phyloP scores from a whole-genome alignment of 2,888 invertebrate species.

The Chymomyza procnemis region DNA sequence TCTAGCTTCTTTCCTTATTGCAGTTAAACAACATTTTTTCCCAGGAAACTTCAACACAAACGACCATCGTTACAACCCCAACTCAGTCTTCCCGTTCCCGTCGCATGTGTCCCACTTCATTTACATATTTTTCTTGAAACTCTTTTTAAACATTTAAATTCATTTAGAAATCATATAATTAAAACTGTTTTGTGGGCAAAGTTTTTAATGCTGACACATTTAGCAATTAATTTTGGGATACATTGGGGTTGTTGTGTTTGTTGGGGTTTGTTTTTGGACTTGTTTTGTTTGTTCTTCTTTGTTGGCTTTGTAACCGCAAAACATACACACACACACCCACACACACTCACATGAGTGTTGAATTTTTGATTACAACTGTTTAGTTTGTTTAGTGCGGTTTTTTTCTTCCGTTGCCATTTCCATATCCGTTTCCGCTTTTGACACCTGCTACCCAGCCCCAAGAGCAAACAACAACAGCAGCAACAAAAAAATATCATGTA shows the following conservation, averaged over 20 bases:
- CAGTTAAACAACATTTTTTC: too few species aligned
- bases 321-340: neutral
- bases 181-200: neutral
- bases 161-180: neutral
- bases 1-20: too few species aligned
- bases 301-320: neutral
- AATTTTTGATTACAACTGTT: neutral
- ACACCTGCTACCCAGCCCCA: neutral
- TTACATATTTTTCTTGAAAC: neutral
- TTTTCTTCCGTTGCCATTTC: neutral
- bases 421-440: neutral
- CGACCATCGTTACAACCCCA: too few species aligned
- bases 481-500: neutral
- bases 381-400: neutral
- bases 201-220: neutral
- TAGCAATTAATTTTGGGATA: neutral
- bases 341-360: too few species aligned
- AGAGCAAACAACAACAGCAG: neutral
- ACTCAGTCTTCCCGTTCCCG: neutral
- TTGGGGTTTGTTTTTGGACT: neutral
- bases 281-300: neutral
- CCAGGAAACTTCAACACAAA: too few species aligned
- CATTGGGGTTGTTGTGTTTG: neutral
- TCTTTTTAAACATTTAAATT: neutral
- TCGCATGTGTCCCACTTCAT: neutral